Evolutionary conservation across 2,888 invertebrate species (phyloP), one percentile per base, ranked within the genome.

Genomic region (Drosophila basisetae): DNA sequence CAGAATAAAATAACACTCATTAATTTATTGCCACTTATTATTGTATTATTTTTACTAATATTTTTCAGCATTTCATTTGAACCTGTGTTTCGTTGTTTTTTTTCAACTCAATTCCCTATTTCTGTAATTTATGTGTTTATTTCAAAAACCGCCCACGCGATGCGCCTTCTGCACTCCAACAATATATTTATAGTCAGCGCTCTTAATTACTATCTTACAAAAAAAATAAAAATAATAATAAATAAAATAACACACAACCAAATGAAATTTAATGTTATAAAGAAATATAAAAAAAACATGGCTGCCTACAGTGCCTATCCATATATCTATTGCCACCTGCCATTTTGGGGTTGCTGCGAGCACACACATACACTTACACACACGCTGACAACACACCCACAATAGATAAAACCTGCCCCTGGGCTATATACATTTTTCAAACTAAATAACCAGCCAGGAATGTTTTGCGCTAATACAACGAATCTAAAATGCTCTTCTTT

Each of bases 331-430:
- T 78, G 73, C 88, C 84, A 84, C 84, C 84, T 84, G 84, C 90
- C 90, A 82, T 89, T 86, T 84, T 82, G 84, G 84, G 84, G 90
- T 84, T 87, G 84, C 53, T 87, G 60, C 68, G 35, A 70, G 37
- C 47, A 43, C 59, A 62, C 65, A 73, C 52, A 56, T 22, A 65
- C 58, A 65, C 59, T 37, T 28, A 30, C 30, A 39, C 43, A 47
- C 63, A 31, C 61, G 52, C 25, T 47, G 22, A 11, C 53, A 65
- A 68, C 78, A 78, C 78, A 79, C 79, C 78, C 78, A 79, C 73
- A 66, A 66, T 76, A 81, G 85, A 84, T 82, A 80, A 82, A 88
- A 88, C 71, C 84, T 80, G 88, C 88, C 89, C 84, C 84, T 74
- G 62, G 73, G 80, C 87, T 60, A 58, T 68, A 86, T 76, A 86